These are phyloP conservation scores for Muntiacus muntjak DNA, from an alignment of 2,113 vertebrate genomes.

Conservation along the genomic window DNA sequence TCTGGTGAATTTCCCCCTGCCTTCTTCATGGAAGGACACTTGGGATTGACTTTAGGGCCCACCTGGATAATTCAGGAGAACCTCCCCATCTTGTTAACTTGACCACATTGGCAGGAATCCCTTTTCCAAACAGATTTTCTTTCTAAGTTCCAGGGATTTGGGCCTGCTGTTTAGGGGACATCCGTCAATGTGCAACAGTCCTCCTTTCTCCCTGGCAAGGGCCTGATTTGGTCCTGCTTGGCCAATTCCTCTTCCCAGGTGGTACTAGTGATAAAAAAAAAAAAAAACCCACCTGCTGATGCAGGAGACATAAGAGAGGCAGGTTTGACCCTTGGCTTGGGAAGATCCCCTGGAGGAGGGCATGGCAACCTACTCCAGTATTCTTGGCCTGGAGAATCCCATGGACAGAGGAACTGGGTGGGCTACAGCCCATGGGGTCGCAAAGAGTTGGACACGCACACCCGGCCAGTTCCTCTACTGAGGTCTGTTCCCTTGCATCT, in stretches of 20 bases:
- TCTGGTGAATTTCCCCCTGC: not conserved
- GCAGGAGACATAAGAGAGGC: not conserved
- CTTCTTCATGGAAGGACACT: not conserved
- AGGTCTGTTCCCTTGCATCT: not conserved
- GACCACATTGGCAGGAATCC: not conserved
- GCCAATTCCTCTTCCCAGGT: not conserved
- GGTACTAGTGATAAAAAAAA: not conserved
- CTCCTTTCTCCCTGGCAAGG: not conserved
- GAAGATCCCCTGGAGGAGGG: not conserved
- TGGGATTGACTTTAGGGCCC: not conserved
- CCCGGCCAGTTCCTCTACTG: not conserved
- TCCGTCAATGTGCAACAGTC: accelerated
- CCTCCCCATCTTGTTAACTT: not conserved
- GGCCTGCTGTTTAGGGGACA: not conserved
- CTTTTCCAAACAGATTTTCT: not conserved
- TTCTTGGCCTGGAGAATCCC: not conserved
- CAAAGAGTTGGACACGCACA: not conserved
- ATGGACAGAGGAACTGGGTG: not conserved
- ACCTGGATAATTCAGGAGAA: not conserved
- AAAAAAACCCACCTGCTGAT: not conserved
- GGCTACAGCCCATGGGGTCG: not conserved
- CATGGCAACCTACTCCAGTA: not conserved
- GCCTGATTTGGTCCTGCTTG: not conserved
- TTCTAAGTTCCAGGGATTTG: not conserved
- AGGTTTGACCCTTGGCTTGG: not conserved